phyloP scores from a whole-genome alignment of 2,888 invertebrate species.

The Seladonia tumulorum region DNA sequence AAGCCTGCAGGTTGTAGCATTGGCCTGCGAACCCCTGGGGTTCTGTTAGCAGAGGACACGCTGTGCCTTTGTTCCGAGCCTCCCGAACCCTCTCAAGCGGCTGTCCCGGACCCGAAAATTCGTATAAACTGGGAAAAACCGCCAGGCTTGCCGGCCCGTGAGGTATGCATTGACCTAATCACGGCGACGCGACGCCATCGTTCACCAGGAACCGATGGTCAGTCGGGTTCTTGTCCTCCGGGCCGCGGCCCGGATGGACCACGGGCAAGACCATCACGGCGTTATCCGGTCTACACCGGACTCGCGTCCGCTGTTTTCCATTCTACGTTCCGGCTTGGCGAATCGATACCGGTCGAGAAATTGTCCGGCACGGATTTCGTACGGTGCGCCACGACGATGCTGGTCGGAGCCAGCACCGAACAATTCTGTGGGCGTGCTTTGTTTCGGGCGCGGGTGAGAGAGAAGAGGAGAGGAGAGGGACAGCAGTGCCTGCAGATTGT shows the following conservation, averaged over 20 bases:
- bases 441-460: not conserved
- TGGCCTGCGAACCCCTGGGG: too few relatives aligned
- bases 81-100: too few relatives aligned
- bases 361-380: conserved; percentile 25
- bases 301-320: conserved; percentile 45
- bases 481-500: not conserved
- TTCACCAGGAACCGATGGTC: conserved; percentile 21
- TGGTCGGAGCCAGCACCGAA: not conserved
- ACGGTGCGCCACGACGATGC: not conserved
- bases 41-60: too few relatives aligned
- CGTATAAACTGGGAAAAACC: too few relatives aligned
- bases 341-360: conserved; percentile 47
- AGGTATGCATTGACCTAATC: too few relatives aligned
- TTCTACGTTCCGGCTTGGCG: conserved; percentile 19
- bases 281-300: conserved; percentile 36
- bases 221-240: conserved; percentile 36
- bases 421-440: not conserved
- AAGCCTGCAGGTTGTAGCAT: too few relatives aligned
- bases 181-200: not conserved
- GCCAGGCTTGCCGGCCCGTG: too few relatives aligned
- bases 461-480: not conserved
- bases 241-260: conserved; percentile 7
- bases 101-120: too few relatives aligned
- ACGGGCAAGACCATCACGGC: conserved; percentile 47
- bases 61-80: too few relatives aligned